Percentiles rank a stretch among this genome's conserved stretches.
phyloP scores from a whole-genome alignment of 2,113 vertebrate genomes.

The Sinocyclocheilus rhinocerous region DNA sequence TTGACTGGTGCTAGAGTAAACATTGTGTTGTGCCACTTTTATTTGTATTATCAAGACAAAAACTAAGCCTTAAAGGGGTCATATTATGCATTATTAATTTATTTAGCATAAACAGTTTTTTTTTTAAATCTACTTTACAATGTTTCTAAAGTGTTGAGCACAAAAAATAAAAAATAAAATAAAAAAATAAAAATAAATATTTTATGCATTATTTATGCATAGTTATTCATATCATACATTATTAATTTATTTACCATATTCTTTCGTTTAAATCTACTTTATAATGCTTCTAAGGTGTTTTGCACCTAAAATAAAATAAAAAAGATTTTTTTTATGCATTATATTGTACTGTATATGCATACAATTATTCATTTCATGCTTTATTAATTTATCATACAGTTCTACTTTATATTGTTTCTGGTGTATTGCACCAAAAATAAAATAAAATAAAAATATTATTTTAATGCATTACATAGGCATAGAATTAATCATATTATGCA shows the following conservation, averaged over 20 bases:
- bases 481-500: no score
- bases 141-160: no score
- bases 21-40: neutral
- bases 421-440: neutral
- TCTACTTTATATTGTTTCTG: no score
- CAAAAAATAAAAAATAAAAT: no score
- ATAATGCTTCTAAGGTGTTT: neutral
- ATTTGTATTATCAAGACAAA: neutral
- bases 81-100: neutral
- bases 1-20: conserved; percentile 25
- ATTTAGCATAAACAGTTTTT: no score
- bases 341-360: neutral
- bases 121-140: neutral
- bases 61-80: neutral
- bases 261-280: neutral
- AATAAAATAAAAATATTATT: no score
- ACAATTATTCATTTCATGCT: neutral
- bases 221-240: no score
- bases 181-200: no score
- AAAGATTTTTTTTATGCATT: neutral
- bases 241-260: no score
- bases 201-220: no score
- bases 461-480: no score
- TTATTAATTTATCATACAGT: neutral
- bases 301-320: no score